Base-by-base conservation (phyloP, 2,797 vertebrate genomes). In the Remorina albescens region DNA sequence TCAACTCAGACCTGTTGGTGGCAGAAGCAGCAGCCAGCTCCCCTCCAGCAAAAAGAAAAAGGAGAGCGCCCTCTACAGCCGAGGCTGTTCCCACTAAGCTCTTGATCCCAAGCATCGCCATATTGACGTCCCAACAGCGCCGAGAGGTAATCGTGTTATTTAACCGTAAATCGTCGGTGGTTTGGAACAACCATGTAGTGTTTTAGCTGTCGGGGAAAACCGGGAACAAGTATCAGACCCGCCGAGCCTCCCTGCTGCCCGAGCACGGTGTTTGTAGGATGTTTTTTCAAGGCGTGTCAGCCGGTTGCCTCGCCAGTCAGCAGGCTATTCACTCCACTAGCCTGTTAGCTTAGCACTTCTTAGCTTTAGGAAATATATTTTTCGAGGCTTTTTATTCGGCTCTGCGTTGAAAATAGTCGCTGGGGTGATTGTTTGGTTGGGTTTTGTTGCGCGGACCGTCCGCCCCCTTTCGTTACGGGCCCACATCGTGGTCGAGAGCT, bases 81-180 rank as follows among this genome's bases (percentile, higher is more conserved):
- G 2, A 87, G 81, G 81, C 80, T 80, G 62, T 77, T 88, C 87
- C 78, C 86, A 82, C 89, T 90, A 92, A 92, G 90, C 92, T 92
- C 83, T 90, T 89, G 83, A 90, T 92, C 91, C 87, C 77, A 82
- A 88, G 92, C 88, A 92, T 93, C 94, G 95, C 95, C 95, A 95
- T 95, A 95, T 95, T 95, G 94, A 94, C 91, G 91, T 92, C 91
- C 90, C 90, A 91, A 90, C 94, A 94, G 92, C 92, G 92, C 90
- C 84, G 89, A 94, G 92, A 95, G 95, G 95, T 95, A 95, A 84
- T 82, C 66, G 82, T 64, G 68, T 89, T 85, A 83, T 92, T 92
- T 88, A 57, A 83, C 73, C 78, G 49, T 64, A 63, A 82, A 89
- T 88, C 71, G 59, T 71, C 77, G 65, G 39, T 3, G 39, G 70